Conservation (phyloP, 2,888 invertebrate genomes). For the Chalcosyrphus nemorum region DNA sequence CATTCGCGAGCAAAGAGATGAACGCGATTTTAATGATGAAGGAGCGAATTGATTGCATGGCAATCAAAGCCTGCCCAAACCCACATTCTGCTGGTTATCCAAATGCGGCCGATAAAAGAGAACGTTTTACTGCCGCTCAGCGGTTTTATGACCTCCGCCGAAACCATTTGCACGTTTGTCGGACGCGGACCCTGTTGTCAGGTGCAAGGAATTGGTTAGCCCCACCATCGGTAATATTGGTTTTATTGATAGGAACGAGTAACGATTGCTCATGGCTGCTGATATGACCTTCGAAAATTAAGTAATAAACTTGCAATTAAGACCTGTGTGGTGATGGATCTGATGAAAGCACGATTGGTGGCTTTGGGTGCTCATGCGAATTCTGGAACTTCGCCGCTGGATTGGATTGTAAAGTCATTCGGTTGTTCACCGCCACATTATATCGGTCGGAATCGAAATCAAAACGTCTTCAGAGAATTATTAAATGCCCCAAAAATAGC, state of each 20-base stretch:
- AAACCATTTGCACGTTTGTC: constrained; percentile 10
- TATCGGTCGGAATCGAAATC: not conserved
- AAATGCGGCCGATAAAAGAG: constrained; percentile 22
- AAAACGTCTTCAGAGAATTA: not conserved
- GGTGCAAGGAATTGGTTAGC: constrained; percentile 54
- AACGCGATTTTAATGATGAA: constrained; percentile 36
- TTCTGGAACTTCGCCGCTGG: constrained; percentile 9
- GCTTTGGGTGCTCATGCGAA: not conserved
- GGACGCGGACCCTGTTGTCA: constrained; percentile 11
- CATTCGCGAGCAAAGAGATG: not conserved
- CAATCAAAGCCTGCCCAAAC: constrained; percentile 35
- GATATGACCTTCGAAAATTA: constrained; percentile 74
- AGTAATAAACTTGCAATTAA: constrained; percentile 74
- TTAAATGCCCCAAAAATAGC: constrained; percentile 32
- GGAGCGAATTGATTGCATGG: constrained; percentile 12
- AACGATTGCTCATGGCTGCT: constrained; percentile 63
- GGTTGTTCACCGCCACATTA: not conserved
- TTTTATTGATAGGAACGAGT: constrained; percentile 74
- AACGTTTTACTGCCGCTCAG: not conserved
- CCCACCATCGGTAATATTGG: constrained; percentile 70
- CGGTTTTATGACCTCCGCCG: constrained; percentile 28
- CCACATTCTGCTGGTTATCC: not conserved
- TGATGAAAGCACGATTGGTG: not conserved
- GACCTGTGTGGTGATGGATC: constrained; percentile 18
- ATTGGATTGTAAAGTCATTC: constrained; percentile 28